phyloP scores from a whole-genome alignment of 2,888 invertebrate genomes.

The Macrophya annulata region DNA sequence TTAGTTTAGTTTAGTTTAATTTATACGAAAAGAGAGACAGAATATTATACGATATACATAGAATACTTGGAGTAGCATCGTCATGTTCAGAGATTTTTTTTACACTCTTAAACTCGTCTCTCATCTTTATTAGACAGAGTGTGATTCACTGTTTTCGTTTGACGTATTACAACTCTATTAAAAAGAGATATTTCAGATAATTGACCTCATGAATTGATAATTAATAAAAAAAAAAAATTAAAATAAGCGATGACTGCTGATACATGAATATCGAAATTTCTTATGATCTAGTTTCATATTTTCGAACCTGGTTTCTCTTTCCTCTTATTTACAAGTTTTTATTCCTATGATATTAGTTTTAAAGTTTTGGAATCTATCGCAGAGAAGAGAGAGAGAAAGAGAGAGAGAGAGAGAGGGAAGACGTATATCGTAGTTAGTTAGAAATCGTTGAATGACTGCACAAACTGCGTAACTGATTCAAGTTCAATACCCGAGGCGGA shows the following conservation, averaged over 20 bases:
- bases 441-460: background rate
- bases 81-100: background rate
- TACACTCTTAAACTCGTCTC: background rate
- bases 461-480: background rate
- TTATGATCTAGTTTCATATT: no score
- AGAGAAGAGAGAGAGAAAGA: background rate
- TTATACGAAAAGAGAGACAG: background rate
- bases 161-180: no score
- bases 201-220: no score
- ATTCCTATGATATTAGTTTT: background rate
- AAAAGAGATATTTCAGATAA: no score
- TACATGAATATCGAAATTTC: background rate
- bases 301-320: background rate
- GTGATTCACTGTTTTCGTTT: background rate
- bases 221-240: no score
- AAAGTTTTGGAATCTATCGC: background rate
- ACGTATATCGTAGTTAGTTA: background rate
- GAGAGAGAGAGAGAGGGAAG: background rate
- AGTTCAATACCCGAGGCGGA: slow-evolving; percentile 26
- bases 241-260: no score
- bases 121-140: background rate
- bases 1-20: background rate
- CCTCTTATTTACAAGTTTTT: background rate
- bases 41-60: slow-evolving; percentile 11
- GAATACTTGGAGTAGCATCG: background rate